A percentile compares a stretch with the other conserved stretches of the same genome.
Conservation (phyloP, 2,888 invertebrate genomes). For the Oxystoma pomonae region DNA sequence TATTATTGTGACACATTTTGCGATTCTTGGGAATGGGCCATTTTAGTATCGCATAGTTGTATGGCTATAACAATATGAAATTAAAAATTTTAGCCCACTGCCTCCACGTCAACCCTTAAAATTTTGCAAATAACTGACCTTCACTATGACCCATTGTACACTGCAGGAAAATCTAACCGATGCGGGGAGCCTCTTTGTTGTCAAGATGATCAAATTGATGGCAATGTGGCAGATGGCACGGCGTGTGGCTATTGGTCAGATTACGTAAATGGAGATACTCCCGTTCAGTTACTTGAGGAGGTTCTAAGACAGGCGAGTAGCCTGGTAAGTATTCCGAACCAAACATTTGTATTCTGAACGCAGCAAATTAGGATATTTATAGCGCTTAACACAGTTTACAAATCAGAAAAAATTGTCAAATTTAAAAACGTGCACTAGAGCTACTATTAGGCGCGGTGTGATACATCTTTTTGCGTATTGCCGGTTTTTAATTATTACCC, state of each 20-base stretch:
- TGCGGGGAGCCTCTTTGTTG: constrained; percentile 82
- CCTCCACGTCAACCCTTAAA: constrained; percentile 17
- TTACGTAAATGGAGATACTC: constrained; percentile 71
- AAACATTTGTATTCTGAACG: no score
- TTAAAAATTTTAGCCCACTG: not conserved
- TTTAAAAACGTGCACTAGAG: no score
- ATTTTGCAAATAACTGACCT: constrained; percentile 73
- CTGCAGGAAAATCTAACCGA: constrained; percentile 59
- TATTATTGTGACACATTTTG: no score
- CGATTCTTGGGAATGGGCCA: no score
- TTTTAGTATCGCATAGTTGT: no score
- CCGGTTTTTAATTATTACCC: no score
- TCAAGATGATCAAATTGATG: constrained; percentile 54
- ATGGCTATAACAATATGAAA: no score
- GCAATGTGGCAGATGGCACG: constrained; percentile 32
- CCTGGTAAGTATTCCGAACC: constrained; percentile 27
- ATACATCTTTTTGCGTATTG: no score
- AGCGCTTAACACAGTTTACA: no score
- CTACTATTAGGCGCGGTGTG: no score
- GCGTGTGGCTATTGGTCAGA: constrained; percentile 79
- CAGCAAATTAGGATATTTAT: no score
- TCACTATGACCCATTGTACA: constrained; percentile 75
- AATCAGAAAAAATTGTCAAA: no score
- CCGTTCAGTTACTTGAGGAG: constrained; percentile 61
- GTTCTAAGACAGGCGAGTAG: constrained; percentile 47